Evolutionary conservation across 2,113 vertebrate genomes (phyloP), one percentile per base, ranked within the genome.

Genomic region (Rostratula benghalensis): DNA sequence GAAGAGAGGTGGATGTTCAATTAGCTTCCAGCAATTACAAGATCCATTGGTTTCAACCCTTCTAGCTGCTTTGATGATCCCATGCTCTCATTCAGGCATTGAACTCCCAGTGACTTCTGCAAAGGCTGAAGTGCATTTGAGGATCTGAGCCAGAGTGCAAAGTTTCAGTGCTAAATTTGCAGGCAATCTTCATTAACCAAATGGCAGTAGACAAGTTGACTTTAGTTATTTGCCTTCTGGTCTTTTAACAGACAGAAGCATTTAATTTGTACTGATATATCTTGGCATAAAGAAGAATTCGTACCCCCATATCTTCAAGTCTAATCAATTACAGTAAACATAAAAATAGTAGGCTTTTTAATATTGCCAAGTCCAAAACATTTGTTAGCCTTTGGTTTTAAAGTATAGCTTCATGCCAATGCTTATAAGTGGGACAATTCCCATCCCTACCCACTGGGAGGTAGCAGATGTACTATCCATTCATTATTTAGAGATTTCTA

Each of bases 371-470:
- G 13, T 50, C 83, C 9, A 84, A 92, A 50, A 25, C 0, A 8
- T 68, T 51, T 65, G 19, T 31, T 63, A 41, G 61, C 17, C 18
- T 45, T 60, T 41, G 7, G 10, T 73, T 91, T 89, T 80, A n/a
- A 94, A 85, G 12, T 6, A 13, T 8, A 54, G 9, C 9, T 61
- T 93, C 39, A 43, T 9, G 56, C 19, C 51, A 90, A 4, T 56
- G 46, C 4, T 83, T 1, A 0, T 27, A 74, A 92, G 33, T 7
- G 51, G 73, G 53, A 89, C 86, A 93, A 35, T 95, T 96, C 76
- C 83, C 35, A 67, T 79, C 48, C 51, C 28, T 89, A 83, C 61
- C 95, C 95, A 96, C 95, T 96, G 90, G 92, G 90, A 96, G 92
- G 95, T 76, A 96, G 95, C 88, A 96, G 76, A 93, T 65, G 89